Evolutionary conservation across 1,140 invertebrate genomes (phyloP).

Genomic region (Phthorimaea operculella): DNA sequence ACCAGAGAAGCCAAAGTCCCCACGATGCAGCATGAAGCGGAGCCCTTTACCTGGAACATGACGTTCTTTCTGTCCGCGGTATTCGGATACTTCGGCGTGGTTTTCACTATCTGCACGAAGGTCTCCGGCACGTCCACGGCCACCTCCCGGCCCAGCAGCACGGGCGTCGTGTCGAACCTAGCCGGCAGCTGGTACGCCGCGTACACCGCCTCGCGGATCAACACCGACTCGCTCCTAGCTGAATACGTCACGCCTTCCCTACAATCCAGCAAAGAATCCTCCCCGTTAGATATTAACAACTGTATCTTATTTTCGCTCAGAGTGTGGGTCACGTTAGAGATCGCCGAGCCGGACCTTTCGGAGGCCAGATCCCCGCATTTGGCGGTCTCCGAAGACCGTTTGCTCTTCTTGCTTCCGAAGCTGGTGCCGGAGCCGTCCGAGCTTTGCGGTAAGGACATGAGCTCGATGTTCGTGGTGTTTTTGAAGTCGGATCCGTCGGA

Average conservation of each 20-base stretch:
- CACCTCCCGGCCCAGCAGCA: slow-evolving; percentile 73
- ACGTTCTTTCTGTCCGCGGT: slow-evolving; percentile 62
- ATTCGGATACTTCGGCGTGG: slow-evolving; percentile 80
- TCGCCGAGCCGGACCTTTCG: slow-evolving; percentile 45
- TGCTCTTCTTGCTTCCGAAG: slow-evolving; percentile 68
- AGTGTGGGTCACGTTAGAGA: slow-evolving; percentile 42
- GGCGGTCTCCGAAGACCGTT: slow-evolving; percentile 63
- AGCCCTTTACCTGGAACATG: slow-evolving; percentile 59
- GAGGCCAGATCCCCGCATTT: slow-evolving; percentile 51
- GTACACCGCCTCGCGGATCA: slow-evolving; percentile 60
- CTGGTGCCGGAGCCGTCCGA: slow-evolving; percentile 65
- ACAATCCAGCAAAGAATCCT: slow-evolving; percentile 62
- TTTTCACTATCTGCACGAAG: slow-evolving; percentile 79
- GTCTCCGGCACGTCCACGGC: slow-evolving; percentile 81
- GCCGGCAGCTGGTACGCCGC: slow-evolving; percentile 56
- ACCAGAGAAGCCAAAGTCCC: not conserved
- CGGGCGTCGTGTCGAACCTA: slow-evolving; percentile 61
- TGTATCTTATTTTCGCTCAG: slow-evolving; percentile 61
- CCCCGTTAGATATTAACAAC: slow-evolving; percentile 59
- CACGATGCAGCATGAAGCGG: slow-evolving; percentile 4
- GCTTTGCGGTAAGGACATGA: slow-evolving; percentile 56
- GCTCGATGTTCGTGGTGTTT: slow-evolving; percentile 60
- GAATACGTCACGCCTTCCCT: slow-evolving; percentile 55
- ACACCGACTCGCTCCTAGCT: slow-evolving; percentile 57
- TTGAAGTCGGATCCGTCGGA: slow-evolving; percentile 51